Conservation (phyloP, 2,797 vertebrate species). For the Chelmon rostratus region DNA sequence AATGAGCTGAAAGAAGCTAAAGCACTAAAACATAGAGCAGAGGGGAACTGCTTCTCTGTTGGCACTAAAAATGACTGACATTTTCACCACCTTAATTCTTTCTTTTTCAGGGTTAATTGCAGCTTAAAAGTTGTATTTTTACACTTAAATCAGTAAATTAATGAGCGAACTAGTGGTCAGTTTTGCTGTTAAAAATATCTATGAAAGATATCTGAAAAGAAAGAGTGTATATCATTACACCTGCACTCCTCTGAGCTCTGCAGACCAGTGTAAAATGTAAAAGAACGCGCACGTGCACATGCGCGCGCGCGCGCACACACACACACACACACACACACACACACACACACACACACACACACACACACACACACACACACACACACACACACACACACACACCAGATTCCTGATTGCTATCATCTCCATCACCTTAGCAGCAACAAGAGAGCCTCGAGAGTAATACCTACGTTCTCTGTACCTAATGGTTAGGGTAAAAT, state of each 20-base stretch:
- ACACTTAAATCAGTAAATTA: neutral
- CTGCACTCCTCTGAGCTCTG: neutral
- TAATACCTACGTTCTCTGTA: slow-evolving; percentile 17
- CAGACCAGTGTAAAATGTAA: neutral
- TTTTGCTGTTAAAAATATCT: neutral
- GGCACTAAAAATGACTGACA: neutral
- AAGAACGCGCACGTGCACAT: no score
- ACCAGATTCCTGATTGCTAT: slow-evolving; percentile 1
- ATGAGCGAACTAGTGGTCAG: neutral
- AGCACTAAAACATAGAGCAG: neutral
- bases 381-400: neutral
- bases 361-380: neutral
- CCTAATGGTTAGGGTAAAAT: slow-evolving; percentile 35
- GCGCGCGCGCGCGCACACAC: no score
- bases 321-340: neutral
- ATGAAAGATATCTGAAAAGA: neutral
- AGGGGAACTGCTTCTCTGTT: neutral
- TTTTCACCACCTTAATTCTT: neutral
- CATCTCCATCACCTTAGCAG: slow-evolving; percentile 15
- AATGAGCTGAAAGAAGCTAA: neutral
- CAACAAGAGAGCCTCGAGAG: neutral
- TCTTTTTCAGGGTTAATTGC: neutral
- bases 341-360: neutral
- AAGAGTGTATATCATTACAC: neutral
- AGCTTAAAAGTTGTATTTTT: neutral